These are phyloP conservation scores for Atta cephalotes DNA, from an alignment of 1,140 invertebrate species.

Conservation along the genomic window DNA sequence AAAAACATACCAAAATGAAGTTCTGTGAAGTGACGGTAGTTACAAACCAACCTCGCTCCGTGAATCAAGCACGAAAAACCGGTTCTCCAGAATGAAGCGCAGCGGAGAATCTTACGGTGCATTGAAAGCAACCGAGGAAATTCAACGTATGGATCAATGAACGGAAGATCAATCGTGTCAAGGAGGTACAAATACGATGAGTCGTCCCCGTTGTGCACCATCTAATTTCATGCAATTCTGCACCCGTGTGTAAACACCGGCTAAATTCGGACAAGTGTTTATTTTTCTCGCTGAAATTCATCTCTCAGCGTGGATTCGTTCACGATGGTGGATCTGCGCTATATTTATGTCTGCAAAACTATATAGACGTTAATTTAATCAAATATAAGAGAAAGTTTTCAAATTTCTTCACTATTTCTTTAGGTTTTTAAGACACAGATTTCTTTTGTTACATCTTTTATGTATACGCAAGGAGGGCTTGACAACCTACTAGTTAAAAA, in stretches of 20 bases:
- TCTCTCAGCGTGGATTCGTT: background rate
- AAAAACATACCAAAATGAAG: conserved; percentile 53
- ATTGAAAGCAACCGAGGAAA: conserved; percentile 51
- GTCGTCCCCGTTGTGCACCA: conserved; percentile 29
- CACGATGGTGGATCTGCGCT: background rate
- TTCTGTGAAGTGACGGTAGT: conserved; percentile 34
- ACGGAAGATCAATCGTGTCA: conserved; percentile 66
- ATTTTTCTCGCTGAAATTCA: background rate
- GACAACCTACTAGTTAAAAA: conserved; percentile 29
- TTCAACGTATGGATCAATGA: conserved; percentile 51
- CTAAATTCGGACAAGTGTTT: background rate
- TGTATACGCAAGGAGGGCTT: conserved; percentile 2
- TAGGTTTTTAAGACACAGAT: background rate
- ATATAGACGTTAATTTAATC: background rate
- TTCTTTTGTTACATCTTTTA: background rate
- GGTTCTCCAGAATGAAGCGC: conserved; percentile 50
- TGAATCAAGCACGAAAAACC: conserved; percentile 65
- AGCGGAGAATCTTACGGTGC: conserved; percentile 64
- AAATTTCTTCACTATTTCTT: conserved; percentile 11
- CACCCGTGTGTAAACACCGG: conserved; percentile 13
- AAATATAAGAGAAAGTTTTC: background rate
- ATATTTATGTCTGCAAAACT: background rate
- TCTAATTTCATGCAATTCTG: conserved; percentile 63
- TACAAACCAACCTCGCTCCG: conserved; percentile 54
- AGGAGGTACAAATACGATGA: conserved; percentile 17